phyloP scores from a whole-genome alignment of 2,113 vertebrate genomes.

The Numida meleagris region DNA sequence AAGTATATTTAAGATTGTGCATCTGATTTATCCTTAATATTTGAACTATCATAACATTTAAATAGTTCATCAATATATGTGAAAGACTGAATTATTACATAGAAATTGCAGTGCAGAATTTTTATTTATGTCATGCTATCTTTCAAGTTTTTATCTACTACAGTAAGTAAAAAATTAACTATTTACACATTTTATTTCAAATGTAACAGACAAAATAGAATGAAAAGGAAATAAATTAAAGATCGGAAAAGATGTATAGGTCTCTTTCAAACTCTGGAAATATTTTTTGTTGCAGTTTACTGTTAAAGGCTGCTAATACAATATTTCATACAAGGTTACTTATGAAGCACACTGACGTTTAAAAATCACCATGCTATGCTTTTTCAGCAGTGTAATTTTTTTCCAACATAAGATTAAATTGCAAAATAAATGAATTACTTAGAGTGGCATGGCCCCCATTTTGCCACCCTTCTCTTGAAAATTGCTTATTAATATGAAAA shows the following conservation, averaged over 20 bases:
- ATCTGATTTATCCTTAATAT: background rate
- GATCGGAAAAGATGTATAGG: conserved; percentile 11
- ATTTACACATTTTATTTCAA: conserved; percentile 20
- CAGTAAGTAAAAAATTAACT: background rate
- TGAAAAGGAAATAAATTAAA: background rate
- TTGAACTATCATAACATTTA: background rate
- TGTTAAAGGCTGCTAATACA: conserved; percentile 65
- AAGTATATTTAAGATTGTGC: background rate
- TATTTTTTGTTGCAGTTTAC: conserved; percentile 63
- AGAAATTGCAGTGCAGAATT: background rate
- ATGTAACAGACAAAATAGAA: conserved; percentile 3
- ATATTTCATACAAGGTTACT: conserved; percentile 82
- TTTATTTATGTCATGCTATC: background rate
- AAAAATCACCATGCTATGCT: conserved; percentile 88
- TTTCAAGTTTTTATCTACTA: background rate
- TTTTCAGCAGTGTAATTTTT: conserved; percentile 84
- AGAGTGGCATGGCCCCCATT: conserved; percentile 87
- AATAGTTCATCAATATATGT: background rate
- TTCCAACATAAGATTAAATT: conserved; percentile 92
- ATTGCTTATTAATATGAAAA: conserved; percentile 92
- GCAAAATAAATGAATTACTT: conserved; percentile 96
- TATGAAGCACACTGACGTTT: conserved; percentile 85
- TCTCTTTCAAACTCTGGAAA: conserved; percentile 38
- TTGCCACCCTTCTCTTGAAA: conserved; percentile 83
- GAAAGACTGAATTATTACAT: background rate